phyloP scores from a whole-genome alignment of 2,113 vertebrate genomes.

The Anguilla rostrata region DNA sequence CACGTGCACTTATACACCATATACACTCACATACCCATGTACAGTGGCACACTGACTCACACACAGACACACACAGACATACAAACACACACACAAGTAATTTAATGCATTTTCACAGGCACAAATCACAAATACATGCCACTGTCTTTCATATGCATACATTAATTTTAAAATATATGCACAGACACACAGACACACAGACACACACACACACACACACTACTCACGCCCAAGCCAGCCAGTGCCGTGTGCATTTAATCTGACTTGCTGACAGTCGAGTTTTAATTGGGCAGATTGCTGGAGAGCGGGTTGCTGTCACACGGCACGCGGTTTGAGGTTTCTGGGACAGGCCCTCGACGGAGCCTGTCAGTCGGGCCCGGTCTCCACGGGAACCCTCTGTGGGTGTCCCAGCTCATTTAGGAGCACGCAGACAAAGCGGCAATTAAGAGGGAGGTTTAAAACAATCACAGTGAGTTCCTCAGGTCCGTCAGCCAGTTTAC shows the following conservation, averaged over 20 bases:
- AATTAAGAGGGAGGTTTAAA: constrained; percentile 32
- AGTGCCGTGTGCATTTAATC: constrained; percentile 73
- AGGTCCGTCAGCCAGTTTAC: not conserved
- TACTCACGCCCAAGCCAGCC: constrained; percentile 41
- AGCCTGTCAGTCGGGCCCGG: constrained; percentile 24
- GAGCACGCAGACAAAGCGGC: constrained; percentile 30
- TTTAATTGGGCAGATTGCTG: constrained; percentile 68
- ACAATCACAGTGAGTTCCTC: constrained; percentile 25
- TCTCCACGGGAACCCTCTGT: constrained; percentile 33
- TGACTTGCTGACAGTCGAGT: constrained; percentile 68
- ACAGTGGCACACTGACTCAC: not conserved
- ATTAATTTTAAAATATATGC: not conserved
- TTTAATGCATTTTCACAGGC: not conserved
- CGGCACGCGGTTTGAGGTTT: constrained; percentile 38
- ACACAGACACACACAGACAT: not conserved
- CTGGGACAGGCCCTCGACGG: constrained; percentile 34
- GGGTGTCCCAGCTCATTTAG: constrained; percentile 32
- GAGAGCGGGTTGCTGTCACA: constrained; percentile 60
- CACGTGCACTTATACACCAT: not conserved
- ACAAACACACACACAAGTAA: constrained; percentile 6
- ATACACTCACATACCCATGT: not conserved
- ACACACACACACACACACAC: not conserved
- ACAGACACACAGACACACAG: not conserved
- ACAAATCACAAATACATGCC: constrained; percentile 9
- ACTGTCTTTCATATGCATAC: constrained; percentile 38